Conservation (phyloP, 2,113 vertebrate genomes). For the Prionailurus bengalensis region DNA sequence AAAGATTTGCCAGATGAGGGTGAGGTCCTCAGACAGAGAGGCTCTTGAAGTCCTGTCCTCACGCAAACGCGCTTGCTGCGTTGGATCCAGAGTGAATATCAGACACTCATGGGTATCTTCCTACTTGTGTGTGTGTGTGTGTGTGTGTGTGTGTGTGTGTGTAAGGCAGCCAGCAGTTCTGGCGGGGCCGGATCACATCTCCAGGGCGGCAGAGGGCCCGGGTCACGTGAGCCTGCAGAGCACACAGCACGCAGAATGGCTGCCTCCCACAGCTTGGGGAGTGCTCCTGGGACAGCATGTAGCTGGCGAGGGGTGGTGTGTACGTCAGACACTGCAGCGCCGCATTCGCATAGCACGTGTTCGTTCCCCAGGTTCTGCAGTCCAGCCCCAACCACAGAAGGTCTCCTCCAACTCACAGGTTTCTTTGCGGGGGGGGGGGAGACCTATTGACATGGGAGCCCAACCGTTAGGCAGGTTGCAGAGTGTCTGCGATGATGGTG, state of each 20-base stretch:
- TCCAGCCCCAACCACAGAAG: not conserved
- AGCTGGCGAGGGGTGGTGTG: not conserved
- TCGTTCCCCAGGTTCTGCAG: not conserved
- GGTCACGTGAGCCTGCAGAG: not conserved
- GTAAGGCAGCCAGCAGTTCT: not conserved
- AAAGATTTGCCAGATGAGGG: conserved; percentile 93
- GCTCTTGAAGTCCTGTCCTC: fast-evolving
- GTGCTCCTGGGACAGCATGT: not conserved
- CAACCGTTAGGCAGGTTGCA: fast-evolving
- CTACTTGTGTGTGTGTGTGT: too few species aligned
- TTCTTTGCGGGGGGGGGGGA: too few species aligned
- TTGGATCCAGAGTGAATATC: not conserved
- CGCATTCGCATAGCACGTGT: not conserved
- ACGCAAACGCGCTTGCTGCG: not conserved
- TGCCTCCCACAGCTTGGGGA: fast-evolving
- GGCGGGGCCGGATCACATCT: fast-evolving
- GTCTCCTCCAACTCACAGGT: too few species aligned
- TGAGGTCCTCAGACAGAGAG: conserved; percentile 90
- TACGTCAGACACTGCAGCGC: not conserved
- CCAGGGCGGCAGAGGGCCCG: not conserved
- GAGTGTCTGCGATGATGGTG: fast-evolving
- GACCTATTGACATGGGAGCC: fast-evolving
- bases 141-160: not conserved
- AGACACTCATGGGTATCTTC: conserved; percentile 17
- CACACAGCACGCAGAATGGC: not conserved